Evolutionary conservation across 30 jellyfish, hydroid and myxozoan genomes (phyloP).

Genomic region (Nemopilema nomurai): DNA sequence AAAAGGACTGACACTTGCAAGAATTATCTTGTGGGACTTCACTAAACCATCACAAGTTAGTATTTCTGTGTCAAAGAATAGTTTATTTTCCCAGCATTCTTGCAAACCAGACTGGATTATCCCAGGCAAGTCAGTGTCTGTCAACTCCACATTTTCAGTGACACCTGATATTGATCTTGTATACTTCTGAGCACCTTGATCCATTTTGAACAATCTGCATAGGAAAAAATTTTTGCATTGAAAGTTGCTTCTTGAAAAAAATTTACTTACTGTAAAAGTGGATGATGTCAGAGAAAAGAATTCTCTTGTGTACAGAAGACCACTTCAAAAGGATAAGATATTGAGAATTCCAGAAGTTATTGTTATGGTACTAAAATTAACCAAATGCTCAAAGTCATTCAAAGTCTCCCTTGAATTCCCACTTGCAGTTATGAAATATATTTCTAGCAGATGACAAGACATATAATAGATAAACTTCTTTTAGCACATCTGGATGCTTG

Average conservation of each 20-base stretch:
- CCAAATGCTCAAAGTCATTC: too few species aligned
- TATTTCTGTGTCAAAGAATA: conserved; percentile 38
- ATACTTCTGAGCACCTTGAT: neutral
- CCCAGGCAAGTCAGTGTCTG: neutral
- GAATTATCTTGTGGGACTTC: conserved; percentile 47
- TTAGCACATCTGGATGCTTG: too few species aligned
- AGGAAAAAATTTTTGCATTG: neutral
- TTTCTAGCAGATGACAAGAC: too few species aligned
- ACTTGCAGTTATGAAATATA: too few species aligned
- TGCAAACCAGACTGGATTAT: conserved; percentile 19
- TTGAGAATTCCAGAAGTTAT: too few species aligned
- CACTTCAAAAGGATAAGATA: too few species aligned
- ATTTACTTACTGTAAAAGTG: too few species aligned
- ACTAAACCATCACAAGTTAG: conserved; percentile 39
- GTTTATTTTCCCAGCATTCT: conserved; percentile 44
- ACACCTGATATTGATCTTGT: conserved; percentile 50
- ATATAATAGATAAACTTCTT: too few species aligned
- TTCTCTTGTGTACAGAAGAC: too few species aligned
- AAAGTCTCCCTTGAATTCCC: too few species aligned
- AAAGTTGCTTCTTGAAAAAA: too few species aligned
- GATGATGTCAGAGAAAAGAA: too few species aligned
- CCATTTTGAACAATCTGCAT: neutral
- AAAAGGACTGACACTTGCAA: conserved; percentile 63
- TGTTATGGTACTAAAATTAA: neutral
- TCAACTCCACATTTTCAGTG: neutral